Base-by-base conservation (phyloP, 2,888 invertebrate species). In the Tipula confusa region DNA sequence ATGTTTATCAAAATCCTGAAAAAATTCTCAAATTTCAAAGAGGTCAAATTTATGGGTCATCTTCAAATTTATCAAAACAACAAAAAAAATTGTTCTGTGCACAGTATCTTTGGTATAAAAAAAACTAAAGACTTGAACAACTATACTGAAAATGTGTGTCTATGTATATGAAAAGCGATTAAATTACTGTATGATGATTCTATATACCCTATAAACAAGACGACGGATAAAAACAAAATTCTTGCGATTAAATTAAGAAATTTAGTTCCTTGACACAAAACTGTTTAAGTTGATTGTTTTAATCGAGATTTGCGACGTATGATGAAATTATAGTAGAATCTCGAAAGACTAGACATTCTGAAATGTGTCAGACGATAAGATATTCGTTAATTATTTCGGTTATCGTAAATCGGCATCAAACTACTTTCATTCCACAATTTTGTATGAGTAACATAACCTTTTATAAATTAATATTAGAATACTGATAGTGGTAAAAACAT, bases 21-120 rank as follows among this genome's bases (percentile, higher is more conserved):
- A 38, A 64, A 64, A n/a, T n/a, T n/a, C 33, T 11, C 7, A 33
- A 33, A 33, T 33, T 33, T 64, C 6, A 64, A n/a, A 9, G 24
- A 64, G 64, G 18, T 64, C 64, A 64, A 64, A 24, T 64, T 64
- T 64, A 64, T 24, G 64, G 64, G 64, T 64, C 64, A 64, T 64
- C 64, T 24, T 43, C 64, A 24, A 64, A 43, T 43, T 11, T 43
- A 15, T 43, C n/a, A 43, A 5, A 43, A 43, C 6, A 43, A n/a
- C 5, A 43, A 15, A 43, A 36, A 43, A 15, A 4, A 43, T 15
- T 43, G 9, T 64, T 24, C 24, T 24, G 24, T 15, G 1, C 1
- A 43, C 15, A 43, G n/a, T 15, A 43, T 43, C 43, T 43, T 15
- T 9, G 43, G 15, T 15, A 43, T 43, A 43, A 43, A 43, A n/a